These are phyloP conservation scores for Zonitis immaculata DNA, from an alignment of 2,888 invertebrate species.

Conservation along the genomic window DNA sequence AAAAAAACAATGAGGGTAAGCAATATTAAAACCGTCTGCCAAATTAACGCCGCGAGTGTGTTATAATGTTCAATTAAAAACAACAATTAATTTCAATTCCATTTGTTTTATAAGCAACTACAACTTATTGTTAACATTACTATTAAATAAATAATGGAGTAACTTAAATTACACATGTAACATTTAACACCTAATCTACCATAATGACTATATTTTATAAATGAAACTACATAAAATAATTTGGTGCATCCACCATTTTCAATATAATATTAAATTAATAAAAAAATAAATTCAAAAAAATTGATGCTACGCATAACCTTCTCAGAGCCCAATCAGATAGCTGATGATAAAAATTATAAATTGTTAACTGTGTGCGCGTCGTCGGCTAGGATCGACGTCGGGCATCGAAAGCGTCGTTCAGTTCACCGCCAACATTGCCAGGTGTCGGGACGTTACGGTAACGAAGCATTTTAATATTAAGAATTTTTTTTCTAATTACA, in stretches of 20 bases:
- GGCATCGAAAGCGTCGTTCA: constrained; percentile 40
- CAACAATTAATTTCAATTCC: constrained; percentile 2
- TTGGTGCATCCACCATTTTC: too few relatives aligned
- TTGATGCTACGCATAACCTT: too few relatives aligned
- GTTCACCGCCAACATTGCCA: constrained; percentile 43
- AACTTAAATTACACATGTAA: too few relatives aligned
- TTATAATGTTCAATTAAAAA: constrained; percentile 1
- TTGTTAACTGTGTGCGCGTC: constrained; percentile 24
- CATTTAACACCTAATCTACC: too few relatives aligned
- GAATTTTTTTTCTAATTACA: constrained; percentile 19
- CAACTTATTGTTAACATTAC: constrained; percentile 14
- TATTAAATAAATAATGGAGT: constrained; percentile 20
- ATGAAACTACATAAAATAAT: too few relatives aligned
- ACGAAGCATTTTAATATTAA: neutral
- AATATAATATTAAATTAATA: too few relatives aligned
- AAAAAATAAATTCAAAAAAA: too few relatives aligned
- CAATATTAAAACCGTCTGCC: neutral
- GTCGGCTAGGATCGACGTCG: constrained; percentile 31
- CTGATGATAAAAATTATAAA: constrained; percentile 14
- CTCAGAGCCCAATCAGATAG: neutral
- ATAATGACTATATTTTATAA: too few relatives aligned
- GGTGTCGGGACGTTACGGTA: constrained; percentile 38
- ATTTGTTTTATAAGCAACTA: too few relatives aligned
- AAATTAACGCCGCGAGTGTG: neutral
- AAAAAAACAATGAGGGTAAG: neutral